Evolutionary conservation across 2,113 vertebrate genomes (phyloP).

Genomic region (Ochotona curzoniae): DNA sequence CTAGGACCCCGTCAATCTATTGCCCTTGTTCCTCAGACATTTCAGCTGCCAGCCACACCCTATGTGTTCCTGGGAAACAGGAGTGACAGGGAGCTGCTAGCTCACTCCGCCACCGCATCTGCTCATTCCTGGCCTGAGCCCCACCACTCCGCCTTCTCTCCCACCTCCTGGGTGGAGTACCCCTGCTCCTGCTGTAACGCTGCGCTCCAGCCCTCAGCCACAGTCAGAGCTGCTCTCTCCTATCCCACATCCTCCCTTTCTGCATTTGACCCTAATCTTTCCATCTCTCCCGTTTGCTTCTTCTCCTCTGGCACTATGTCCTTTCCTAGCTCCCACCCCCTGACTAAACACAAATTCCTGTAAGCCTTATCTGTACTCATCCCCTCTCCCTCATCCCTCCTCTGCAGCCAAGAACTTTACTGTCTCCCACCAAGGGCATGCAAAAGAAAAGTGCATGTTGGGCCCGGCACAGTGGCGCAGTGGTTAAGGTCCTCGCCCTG

Average conservation of each 20-base stretch:
- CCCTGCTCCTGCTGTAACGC: background rate
- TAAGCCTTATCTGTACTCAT: background rate
- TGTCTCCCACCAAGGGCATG: no score
- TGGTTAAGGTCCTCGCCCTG: no score
- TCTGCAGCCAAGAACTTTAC: background rate
- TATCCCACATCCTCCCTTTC: background rate
- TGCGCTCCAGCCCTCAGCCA: background rate
- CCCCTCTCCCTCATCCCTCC: background rate
- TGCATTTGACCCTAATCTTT: background rate
- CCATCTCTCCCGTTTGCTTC: background rate
- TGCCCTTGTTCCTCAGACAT: background rate
- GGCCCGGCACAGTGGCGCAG: no score
- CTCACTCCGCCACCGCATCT: background rate
- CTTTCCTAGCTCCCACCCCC: background rate
- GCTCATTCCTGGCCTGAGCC: background rate
- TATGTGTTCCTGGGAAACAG: background rate
- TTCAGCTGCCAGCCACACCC: background rate
- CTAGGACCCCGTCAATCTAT: background rate
- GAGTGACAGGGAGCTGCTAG: background rate
- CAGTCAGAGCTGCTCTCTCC: background rate
- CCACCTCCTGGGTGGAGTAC: background rate
- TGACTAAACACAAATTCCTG: background rate
- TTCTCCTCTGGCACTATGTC: background rate
- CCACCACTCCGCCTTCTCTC: background rate
- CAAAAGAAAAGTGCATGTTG: no score